These are phyloP conservation scores for Cheumatopsyche charites DNA, from an alignment of 1,140 invertebrate species.

Conservation along the genomic window DNA sequence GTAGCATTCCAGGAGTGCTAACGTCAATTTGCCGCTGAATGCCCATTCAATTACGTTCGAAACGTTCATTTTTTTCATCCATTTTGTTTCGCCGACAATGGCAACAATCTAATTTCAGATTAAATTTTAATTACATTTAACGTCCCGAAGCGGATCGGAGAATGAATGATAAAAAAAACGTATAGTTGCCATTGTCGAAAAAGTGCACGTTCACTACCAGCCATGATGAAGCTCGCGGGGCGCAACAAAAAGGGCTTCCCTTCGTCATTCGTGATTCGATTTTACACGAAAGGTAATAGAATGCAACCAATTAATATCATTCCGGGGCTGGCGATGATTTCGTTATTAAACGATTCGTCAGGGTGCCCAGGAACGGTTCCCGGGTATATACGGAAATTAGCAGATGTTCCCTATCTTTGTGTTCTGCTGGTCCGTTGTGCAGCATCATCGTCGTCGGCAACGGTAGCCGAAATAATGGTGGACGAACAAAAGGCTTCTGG, in stretches of 20 bases:
- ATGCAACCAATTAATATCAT: conserved; percentile 49
- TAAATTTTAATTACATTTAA: conserved; percentile 47
- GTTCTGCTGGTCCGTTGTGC: conserved; percentile 33
- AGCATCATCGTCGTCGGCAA: conserved; percentile 37
- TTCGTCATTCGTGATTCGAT: conserved; percentile 42
- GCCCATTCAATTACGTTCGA: conserved; percentile 22
- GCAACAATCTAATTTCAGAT: conserved; percentile 42
- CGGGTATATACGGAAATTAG: conserved; percentile 45
- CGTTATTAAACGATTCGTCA: conserved; percentile 49
- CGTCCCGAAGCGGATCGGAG: conserved; percentile 29
- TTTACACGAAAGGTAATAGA: conserved; percentile 33
- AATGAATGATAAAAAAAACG: background rate
- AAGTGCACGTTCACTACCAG: conserved; percentile 45
- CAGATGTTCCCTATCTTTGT: conserved; percentile 45
- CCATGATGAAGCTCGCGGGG: conserved; percentile 40
- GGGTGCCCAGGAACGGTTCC: conserved; percentile 33
- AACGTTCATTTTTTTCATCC: conserved; percentile 9
- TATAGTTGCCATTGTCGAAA: conserved; percentile 38
- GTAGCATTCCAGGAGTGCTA: conserved; percentile 18
- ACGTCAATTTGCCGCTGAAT: conserved; percentile 24
- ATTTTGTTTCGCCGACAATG: conserved; percentile 25
- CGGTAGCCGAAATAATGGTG: conserved; percentile 29
- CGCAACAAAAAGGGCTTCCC: conserved; percentile 39
- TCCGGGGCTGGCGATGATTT: conserved; percentile 46
- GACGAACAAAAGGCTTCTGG: conserved; percentile 25